Base-by-base conservation (phyloP, 2,113 vertebrate genomes). In the Ornithorhynchus anatinus region DNA sequence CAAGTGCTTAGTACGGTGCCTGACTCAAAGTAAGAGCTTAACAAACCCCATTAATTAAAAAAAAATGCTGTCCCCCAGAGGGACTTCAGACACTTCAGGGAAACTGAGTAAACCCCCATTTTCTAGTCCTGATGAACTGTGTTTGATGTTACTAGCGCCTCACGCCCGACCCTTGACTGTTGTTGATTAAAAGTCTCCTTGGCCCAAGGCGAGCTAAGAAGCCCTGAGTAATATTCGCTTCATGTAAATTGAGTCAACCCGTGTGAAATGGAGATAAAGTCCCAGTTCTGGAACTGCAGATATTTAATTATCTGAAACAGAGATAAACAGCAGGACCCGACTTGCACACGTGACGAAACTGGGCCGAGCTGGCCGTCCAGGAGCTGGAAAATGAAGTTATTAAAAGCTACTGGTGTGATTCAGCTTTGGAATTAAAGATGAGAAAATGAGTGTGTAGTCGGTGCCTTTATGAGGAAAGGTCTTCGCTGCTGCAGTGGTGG, bases 221-320 rank as follows among this genome's bases (percentile, higher is more conserved):
- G 48, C 2, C 17, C 15, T 15, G 13, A 31, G 12, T 15, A 2
- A 62, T 6, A 2, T n/a, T 16, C 43, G n/a, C 47, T 54, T 45
- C 47, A 60, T 53, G 63, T 69, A 44, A 72, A 70, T 43, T 54
- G 33, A 12, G 23, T 36, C 27, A 68, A 61, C 9, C 0, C 4
- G 59, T 85, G 56, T 45, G 10, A 23, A 39, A 25, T 20, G 27
- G 52, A 70, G 68, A 82, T 61, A 69, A 50, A 73, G 33, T 10
- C 23, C 17, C 42, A 1, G 10, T 36, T 37, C 10, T 8, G 36
- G 61, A 38, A 36, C 48, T 3, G 4, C 37, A 50, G 63, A 39
- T 38, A 27, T 42, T 59, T 73, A 51, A 77, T 84, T 75, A 77
- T 72, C 44, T 51, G 58, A 63, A 61, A 37, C 39, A 37, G 59